Conservation (phyloP, 2,797 vertebrate genomes). For the Synaphobranchus kaupii region DNA sequence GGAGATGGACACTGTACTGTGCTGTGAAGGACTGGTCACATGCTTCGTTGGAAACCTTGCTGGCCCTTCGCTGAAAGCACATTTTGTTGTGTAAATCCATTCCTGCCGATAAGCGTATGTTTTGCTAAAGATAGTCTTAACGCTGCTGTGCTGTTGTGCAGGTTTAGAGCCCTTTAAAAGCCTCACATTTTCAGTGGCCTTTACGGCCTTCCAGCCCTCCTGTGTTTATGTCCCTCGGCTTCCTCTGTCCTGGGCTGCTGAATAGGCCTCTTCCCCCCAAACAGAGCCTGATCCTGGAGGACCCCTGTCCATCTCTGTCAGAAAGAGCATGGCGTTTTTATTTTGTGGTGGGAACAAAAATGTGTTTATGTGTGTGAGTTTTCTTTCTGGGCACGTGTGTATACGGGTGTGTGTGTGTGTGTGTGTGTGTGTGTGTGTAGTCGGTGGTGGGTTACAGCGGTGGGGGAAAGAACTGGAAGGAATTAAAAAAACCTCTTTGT, state of each 20-base stretch:
- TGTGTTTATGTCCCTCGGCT: not conserved
- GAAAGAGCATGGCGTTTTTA: not conserved
- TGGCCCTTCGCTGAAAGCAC: not conserved
- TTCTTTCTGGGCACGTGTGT: not conserved
- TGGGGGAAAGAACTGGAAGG: not conserved
- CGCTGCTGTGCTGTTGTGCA: not conserved
- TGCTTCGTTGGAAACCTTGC: not conserved
- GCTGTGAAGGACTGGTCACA: not conserved
- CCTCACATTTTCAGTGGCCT: not conserved
- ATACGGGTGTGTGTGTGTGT: not conserved
- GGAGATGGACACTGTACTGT: not conserved
- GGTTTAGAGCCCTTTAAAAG: not conserved
- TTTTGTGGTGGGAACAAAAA: not conserved
- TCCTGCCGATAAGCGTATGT: not conserved
- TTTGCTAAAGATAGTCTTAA: not conserved
- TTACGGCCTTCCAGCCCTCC: not conserved
- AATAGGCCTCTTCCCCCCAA: not conserved
- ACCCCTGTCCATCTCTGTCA: not conserved
- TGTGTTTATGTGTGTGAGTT: not conserved
- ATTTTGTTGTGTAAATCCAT: not conserved
- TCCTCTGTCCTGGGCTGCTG: not conserved
- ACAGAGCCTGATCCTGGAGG: not conserved
- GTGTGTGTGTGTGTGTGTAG: constrained; percentile 1
- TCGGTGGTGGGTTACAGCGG: not conserved
- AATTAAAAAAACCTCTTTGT: not conserved